Evolutionary conservation across 2,888 invertebrate species (phyloP).

Genomic region (Platycheirus albimanus): DNA sequence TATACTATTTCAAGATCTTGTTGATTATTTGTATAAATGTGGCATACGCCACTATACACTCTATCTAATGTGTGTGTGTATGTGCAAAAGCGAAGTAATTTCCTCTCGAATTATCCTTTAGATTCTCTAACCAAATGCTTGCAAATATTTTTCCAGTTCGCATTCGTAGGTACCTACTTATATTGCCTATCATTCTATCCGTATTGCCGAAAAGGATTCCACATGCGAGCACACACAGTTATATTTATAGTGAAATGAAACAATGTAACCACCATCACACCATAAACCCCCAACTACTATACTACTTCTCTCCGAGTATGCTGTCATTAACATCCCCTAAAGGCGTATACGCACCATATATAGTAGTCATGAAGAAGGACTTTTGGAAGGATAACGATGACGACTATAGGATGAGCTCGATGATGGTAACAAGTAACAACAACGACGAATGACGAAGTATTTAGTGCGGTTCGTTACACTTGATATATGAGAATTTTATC

Average conservation of each 20-base stretch:
- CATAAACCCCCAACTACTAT: conserved; percentile 51
- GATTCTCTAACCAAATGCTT: conserved; percentile 58
- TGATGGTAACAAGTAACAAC: conserved; percentile 17
- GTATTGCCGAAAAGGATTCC: conserved; percentile 1
- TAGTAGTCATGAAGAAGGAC: conserved; percentile 43
- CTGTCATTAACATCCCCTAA: conserved; percentile 70
- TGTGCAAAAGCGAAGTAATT: conserved; percentile 68
- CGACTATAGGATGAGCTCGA: conserved; percentile 7
- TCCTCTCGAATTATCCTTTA: conserved; percentile 60
- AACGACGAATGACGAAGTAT: conserved; percentile 75
- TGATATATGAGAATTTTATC: conserved; percentile 76
- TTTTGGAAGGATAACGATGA: conserved; percentile 40
- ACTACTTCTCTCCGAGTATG: too few species aligned
- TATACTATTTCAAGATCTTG: conserved; percentile 55
- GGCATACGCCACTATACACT: conserved; percentile 10
- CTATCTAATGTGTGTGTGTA: neutral
- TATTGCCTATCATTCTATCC: conserved; percentile 8
- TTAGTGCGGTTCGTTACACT: conserved; percentile 77
- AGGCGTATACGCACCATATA: conserved; percentile 48
- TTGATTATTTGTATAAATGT: conserved; percentile 61
- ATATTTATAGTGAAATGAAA: conserved; percentile 51
- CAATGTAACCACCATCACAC: conserved; percentile 64
- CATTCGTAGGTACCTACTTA: conserved; percentile 15
- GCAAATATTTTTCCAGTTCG: conserved; percentile 61
- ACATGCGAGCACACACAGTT: conserved; percentile 10